Percentiles rank a stretch among this genome's conserved stretches.
Evolutionary conservation across 1,140 invertebrate genomes (phyloP).

Genomic region (Neodiprion lecontei): DNA sequence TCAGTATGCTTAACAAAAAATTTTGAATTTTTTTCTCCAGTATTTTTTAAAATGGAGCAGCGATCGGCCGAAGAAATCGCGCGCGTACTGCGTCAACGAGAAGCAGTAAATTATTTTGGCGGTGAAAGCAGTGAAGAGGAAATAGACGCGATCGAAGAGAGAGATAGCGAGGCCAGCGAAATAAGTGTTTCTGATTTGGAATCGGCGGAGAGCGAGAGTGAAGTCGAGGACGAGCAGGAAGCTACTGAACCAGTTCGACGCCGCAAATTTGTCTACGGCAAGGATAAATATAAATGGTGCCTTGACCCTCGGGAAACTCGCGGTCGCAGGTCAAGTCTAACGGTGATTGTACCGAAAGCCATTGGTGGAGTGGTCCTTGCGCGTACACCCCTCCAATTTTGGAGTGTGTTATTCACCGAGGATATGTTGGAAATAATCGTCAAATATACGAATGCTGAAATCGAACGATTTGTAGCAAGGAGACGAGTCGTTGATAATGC

Average conservation of each 20-base stretch:
- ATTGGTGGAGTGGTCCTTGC: conserved; percentile 28
- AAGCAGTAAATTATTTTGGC: background rate
- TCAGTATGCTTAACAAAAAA: background rate
- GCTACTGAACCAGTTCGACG: background rate
- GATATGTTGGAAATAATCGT: conserved; percentile 58
- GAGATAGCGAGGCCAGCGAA: background rate
- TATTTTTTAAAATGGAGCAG: background rate
- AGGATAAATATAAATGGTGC: background rate
- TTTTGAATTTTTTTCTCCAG: too few relatives aligned
- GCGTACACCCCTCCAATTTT: conserved; percentile 49
- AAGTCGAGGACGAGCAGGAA: background rate
- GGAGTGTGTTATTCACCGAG: conserved; percentile 58
- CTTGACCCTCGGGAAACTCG: background rate
- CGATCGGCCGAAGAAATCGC: too few relatives aligned
- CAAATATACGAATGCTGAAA: conserved; percentile 56
- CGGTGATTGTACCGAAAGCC: background rate
- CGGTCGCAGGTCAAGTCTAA: background rate
- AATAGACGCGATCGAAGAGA: background rate
- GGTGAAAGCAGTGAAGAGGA: background rate
- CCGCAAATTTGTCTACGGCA: background rate
- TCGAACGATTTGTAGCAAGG: conserved; percentile 22
- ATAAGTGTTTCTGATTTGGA: background rate
- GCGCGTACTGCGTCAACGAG: background rate
- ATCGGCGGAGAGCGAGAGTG: background rate
- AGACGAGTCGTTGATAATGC: background rate